A percentile compares a stretch with the other conserved stretches of the same genome.
Conservation (phyloP, 2,888 invertebrate species). For the Thecophora atra region DNA sequence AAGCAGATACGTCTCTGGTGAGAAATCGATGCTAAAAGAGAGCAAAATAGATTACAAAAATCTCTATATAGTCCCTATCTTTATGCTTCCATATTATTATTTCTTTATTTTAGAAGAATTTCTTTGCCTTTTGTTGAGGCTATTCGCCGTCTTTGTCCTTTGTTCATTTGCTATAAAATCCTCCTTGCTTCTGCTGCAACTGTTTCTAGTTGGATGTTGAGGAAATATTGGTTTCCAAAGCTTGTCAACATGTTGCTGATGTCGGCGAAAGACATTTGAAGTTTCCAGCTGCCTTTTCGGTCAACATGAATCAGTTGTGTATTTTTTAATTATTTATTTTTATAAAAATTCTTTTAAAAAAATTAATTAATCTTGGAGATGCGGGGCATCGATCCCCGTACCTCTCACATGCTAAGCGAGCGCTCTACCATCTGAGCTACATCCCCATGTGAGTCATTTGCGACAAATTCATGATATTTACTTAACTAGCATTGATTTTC, state of each 20-base stretch:
- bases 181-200: background rate
- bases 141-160: too few relatives aligned
- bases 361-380: slow-evolving; percentile 59
- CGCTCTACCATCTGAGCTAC: slow-evolving; percentile 68
- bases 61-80: too few relatives aligned
- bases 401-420: slow-evolving; percentile 68
- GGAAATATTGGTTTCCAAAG: slow-evolving; percentile 16
- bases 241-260: slow-evolving; percentile 16
- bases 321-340: too few relatives aligned
- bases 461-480: background rate
- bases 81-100: background rate
- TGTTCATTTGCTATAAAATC: background rate
- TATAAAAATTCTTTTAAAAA: background rate
- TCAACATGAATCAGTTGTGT: slow-evolving; percentile 8
- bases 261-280: too few relatives aligned
- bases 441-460: slow-evolving; percentile 54
- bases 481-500: background rate
- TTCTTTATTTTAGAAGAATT: background rate
- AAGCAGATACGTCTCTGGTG: too few relatives aligned
- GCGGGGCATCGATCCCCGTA: slow-evolving; percentile 67
- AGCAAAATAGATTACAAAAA: too few relatives aligned
- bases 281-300: background rate
- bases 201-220: background rate
- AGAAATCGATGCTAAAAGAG: too few relatives aligned
- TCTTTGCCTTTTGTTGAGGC: background rate